These are phyloP conservation scores for Cebus imitator DNA, from an alignment of 2,113 vertebrate genomes.

Conservation along the genomic window DNA sequence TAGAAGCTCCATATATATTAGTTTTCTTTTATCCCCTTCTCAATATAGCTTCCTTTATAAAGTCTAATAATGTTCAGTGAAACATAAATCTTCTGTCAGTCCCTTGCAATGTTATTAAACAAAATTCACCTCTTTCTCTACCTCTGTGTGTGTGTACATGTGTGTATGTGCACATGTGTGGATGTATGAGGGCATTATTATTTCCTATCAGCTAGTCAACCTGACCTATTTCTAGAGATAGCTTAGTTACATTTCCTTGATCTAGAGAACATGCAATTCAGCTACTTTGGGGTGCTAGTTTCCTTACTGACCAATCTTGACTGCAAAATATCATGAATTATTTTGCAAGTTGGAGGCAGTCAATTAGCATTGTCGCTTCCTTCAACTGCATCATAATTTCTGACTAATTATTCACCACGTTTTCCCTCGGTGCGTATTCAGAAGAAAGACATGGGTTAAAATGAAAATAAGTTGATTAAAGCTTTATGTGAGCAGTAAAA, in stretches of 20 bases:
- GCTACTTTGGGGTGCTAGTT: neutral
- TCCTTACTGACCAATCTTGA: neutral
- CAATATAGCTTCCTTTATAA: neutral
- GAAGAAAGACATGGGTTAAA: neutral
- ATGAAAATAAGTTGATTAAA: neutral
- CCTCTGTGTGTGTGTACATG: neutral
- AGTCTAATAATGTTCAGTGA: neutral
- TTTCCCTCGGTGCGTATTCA: neutral
- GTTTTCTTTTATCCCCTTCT: neutral
- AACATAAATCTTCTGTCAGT: neutral
- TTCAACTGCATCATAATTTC: neutral
- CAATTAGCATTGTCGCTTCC: neutral
- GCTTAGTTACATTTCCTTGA: neutral
- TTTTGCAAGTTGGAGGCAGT: neutral
- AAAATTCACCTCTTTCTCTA: neutral
- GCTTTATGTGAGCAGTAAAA: neutral
- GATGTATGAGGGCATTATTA: fast-evolving
- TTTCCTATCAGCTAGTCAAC: neutral
- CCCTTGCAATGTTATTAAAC: neutral
- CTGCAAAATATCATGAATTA: neutral
- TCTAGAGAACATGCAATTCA: neutral
- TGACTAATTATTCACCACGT: neutral
- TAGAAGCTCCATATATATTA: fast-evolving
- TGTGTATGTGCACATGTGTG: fast-evolving
- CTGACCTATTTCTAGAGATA: neutral